Evolutionary conservation across 1,140 invertebrate species (phyloP).

Genomic region (Drosophila kanapiae): DNA sequence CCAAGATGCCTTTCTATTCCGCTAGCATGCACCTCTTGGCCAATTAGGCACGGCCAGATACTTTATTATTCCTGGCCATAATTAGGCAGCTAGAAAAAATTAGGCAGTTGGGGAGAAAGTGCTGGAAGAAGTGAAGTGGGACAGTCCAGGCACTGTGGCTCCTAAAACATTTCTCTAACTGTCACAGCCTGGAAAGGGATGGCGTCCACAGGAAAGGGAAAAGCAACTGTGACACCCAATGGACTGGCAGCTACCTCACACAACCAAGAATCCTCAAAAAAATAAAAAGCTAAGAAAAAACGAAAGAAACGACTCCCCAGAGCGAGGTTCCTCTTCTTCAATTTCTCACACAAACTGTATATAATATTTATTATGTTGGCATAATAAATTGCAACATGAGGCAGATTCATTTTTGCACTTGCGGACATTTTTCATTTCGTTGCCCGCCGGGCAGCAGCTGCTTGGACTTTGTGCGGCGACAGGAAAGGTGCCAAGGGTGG

Average conservation of each 20-base stretch:
- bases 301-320: conserved; percentile 20
- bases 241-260: conserved; percentile 29
- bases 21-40: conserved; percentile 15
- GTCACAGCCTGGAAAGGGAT: conserved; percentile 34
- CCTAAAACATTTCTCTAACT: conserved; percentile 73
- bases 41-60: conserved; percentile 2
- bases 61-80: conserved; percentile 48
- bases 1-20: not conserved
- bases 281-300: not conserved
- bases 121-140: conserved; percentile 12
- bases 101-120: not conserved
- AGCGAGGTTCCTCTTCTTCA: conserved; percentile 47
- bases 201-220: not conserved
- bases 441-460: conserved; percentile 65
- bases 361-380: conserved; percentile 84
- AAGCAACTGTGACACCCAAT: conserved; percentile 45
- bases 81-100: conserved; percentile 45
- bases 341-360: conserved; percentile 74
- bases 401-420: conserved; percentile 83
- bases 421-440: conserved; percentile 80
- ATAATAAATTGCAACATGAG: conserved; percentile 83
- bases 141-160: too few relatives aligned
- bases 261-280: conserved; percentile 16
- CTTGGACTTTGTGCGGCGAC: conserved; percentile 42
- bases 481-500: conserved; percentile 11